These are phyloP conservation scores for Micromys minutus DNA, from an alignment of 2,113 vertebrate genomes.

Conservation along the genomic window DNA sequence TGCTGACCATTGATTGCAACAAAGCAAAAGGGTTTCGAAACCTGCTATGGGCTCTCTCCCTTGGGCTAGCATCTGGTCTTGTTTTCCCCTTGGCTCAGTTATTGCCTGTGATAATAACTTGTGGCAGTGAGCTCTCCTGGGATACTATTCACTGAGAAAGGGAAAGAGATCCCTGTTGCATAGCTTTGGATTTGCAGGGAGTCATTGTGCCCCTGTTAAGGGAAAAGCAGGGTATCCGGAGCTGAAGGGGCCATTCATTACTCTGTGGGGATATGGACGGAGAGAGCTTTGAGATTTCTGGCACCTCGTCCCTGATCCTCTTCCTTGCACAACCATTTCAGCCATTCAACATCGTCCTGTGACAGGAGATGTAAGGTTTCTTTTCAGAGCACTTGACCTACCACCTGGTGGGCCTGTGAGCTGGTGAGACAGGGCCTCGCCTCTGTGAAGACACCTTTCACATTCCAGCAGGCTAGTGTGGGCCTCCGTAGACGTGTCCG, in stretches of 20 bases:
- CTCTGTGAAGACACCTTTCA: not conserved
- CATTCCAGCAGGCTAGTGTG: fast-evolving
- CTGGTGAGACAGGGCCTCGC: not conserved
- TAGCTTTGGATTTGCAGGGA: constrained; percentile 9
- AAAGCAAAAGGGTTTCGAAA: constrained; percentile 12
- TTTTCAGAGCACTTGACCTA: not conserved
- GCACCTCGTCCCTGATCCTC: not conserved
- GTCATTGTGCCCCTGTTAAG: not conserved
- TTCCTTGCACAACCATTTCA: not conserved
- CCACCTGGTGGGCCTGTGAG: not conserved
- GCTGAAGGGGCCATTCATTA: constrained; percentile 3
- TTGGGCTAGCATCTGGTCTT: constrained; percentile 1
- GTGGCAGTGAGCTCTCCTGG: constrained; percentile 73
- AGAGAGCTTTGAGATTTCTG: not conserved
- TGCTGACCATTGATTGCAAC: not conserved
- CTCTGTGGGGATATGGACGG: not conserved
- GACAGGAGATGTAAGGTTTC: not conserved
- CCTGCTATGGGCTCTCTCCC: not conserved
- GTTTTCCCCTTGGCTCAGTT: constrained; percentile 15
- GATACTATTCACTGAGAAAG: constrained; percentile 65
- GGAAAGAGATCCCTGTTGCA: constrained; percentile 31
- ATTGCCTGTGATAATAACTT: constrained; percentile 49
- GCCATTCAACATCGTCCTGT: not conserved
- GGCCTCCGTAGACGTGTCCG: fast-evolving
- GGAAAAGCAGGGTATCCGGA: constrained; percentile 19